Conservation (phyloP, 2,797 vertebrate genomes). For the Poecilia wingei region DNA sequence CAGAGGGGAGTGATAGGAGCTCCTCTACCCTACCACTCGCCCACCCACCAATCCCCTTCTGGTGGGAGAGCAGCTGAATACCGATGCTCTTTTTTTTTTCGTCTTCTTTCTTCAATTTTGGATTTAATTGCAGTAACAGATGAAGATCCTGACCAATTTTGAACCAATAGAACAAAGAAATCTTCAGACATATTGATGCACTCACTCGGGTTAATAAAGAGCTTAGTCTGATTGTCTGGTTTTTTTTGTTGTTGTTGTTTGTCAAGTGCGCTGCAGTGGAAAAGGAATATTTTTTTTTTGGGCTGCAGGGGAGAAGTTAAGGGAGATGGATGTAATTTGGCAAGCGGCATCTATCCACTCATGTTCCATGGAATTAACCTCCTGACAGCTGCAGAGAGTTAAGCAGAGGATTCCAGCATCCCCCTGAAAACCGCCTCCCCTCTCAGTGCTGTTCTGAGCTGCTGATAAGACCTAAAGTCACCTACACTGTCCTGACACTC, state of each 20-base stretch:
- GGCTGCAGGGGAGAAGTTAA: constrained; percentile 5
- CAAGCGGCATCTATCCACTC: constrained; percentile 37
- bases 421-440: constrained; percentile 22
- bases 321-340: constrained; percentile 25
- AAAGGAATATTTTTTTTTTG: constrained; percentile 1
- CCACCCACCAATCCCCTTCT: constrained; percentile 49
- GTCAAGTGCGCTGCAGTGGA: not conserved
- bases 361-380: constrained; percentile 58
- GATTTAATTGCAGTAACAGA: constrained; percentile 41
- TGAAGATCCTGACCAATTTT: constrained; percentile 8
- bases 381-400: constrained; percentile 47
- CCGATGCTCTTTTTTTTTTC: constrained; percentile 45
- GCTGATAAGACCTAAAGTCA: constrained; percentile 48
- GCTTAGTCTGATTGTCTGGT: constrained; percentile 4
- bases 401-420: constrained; percentile 37
- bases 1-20: constrained; percentile 65
- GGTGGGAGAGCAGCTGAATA: constrained; percentile 55
- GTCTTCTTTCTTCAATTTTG: constrained; percentile 32
- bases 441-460: constrained; percentile 31
- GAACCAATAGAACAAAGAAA: constrained; percentile 1
- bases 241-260: not conserved
- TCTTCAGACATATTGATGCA: constrained; percentile 27
- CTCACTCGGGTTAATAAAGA: constrained; percentile 25
- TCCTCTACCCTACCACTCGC: constrained; percentile 51
- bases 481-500: constrained; percentile 41